Evolutionary conservation across 2,113 vertebrate genomes (phyloP).

Genomic region (Phasianus colchicus): DNA sequence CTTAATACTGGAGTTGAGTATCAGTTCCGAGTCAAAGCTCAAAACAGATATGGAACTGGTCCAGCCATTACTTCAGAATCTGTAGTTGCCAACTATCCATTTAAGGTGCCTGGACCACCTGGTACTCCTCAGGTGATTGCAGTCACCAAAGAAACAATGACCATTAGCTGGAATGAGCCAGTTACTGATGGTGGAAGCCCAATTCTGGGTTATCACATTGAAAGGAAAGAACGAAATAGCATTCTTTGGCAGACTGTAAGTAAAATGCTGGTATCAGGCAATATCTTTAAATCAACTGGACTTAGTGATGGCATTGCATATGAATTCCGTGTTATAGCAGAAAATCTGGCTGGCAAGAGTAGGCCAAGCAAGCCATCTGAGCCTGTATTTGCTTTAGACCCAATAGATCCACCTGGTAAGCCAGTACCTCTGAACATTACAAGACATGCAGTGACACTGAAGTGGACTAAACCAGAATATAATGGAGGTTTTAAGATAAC

Average conservation of each 20-base stretch:
- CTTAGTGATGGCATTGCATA: constrained; percentile 94
- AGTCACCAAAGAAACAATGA: constrained; percentile 95
- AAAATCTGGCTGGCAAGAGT: constrained; percentile 96
- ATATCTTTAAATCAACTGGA: constrained; percentile 92
- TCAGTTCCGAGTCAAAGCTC: constrained; percentile 96
- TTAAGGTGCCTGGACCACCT: constrained; percentile 94
- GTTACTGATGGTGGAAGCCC: constrained; percentile 95
- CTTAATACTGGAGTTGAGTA: constrained; percentile 94
- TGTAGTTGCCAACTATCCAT: constrained; percentile 92
- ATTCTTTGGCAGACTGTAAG: constrained; percentile 95
- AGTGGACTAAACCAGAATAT: constrained; percentile 97
- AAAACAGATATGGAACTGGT: constrained; percentile 94
- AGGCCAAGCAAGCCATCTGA: constrained; percentile 97
- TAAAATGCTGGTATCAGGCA: constrained; percentile 89
- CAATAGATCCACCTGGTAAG: constrained; percentile 94
- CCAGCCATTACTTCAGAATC: constrained; percentile 89
- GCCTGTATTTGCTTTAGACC: constrained; percentile 91
- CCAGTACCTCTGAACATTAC: constrained; percentile 89
- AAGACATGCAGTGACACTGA: constrained; percentile 91
- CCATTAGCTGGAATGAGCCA: constrained; percentile 96
- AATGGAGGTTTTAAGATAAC: constrained; percentile 98
- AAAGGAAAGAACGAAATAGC: constrained; percentile 95
- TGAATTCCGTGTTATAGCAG: constrained; percentile 95
- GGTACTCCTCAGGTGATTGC: constrained; percentile 92
- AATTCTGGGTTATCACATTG: constrained; percentile 94